phyloP scores from a whole-genome alignment of 1,140 invertebrate species.

The Drosophila grimshawi region DNA sequence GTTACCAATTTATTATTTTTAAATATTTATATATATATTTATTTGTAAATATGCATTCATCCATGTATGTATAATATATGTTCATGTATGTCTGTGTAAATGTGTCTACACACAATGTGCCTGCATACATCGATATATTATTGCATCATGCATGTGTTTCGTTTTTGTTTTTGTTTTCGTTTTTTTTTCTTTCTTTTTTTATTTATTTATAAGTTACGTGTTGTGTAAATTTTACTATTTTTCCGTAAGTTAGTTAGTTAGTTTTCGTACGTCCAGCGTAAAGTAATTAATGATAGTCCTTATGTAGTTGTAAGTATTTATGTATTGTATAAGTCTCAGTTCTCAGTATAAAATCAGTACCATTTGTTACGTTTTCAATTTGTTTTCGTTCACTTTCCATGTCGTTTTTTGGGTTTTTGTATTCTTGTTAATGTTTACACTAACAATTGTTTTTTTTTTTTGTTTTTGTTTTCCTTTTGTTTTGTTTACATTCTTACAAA shows the following conservation, averaged over 20 bases:
- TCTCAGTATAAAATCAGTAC: slow-evolving; percentile 83
- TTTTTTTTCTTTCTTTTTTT: background rate
- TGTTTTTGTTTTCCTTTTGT: slow-evolving; percentile 27
- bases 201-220: slow-evolving; percentile 32
- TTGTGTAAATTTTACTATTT: slow-evolving; percentile 78
- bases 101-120: slow-evolving; percentile 7
- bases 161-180: background rate
- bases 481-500: slow-evolving; percentile 43
- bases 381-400: slow-evolving; percentile 38
- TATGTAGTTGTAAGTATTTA: slow-evolving; percentile 55
- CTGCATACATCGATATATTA: slow-evolving; percentile 16
- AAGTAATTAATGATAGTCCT: slow-evolving; percentile 73
- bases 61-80: slow-evolving; percentile 45
- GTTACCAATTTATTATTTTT: slow-evolving; percentile 39
- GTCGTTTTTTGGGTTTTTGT: slow-evolving; percentile 22
- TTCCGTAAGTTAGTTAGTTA: slow-evolving; percentile 44
- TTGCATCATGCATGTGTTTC: background rate
- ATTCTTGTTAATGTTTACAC: slow-evolving; percentile 41
- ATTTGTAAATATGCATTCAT: slow-evolving; percentile 43
- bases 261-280: slow-evolving; percentile 67
- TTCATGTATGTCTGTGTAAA: slow-evolving; percentile 26
- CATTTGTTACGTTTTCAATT: slow-evolving; percentile 72
- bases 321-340: slow-evolving; percentile 75
- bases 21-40: slow-evolving; percentile 9
- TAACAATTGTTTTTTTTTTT: slow-evolving; percentile 39